Evolutionary conservation across 2,888 invertebrate genomes (phyloP), one percentile per base, ranked within the genome.

Genomic region (Euplexia lucipara): DNA sequence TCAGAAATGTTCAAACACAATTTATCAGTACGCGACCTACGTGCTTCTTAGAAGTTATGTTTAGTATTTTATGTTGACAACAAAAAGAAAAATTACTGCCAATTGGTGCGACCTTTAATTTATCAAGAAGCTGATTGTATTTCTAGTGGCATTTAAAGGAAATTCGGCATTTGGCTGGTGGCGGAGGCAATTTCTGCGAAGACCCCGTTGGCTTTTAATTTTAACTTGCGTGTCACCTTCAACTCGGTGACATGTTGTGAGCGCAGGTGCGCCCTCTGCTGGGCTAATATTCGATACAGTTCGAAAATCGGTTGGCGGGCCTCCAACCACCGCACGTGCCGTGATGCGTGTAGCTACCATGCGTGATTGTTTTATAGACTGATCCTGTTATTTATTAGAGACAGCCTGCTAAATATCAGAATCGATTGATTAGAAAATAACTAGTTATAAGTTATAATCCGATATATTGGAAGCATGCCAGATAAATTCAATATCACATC

Each of bases 241-340:
- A 81, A 75, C 67, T 64, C 74, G 37, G 73, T 51, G 67, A 61
- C 67, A 58, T 72, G 53, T 67, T 54, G 66, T 54, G 35, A 47
- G 70, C 65, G 73, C 82, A 79, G 82, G 82, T 82, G 82, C 77
- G 73, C 79, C 82, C 79, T 79, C 82, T 79, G 58, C 37, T 66
- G 69, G 71, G 75, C 68, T 71, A 63, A 49, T 57, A 68, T 65
- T 79, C 78, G 67, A 71, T 78, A 63, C 65, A 59, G 70, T 77
- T 83, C 82, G 81, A 68, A 75, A 70, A 82, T 83, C 71, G 61
- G 76, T 75, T 84, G 85, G 84, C 84, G 60, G 30, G 44, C 53
- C 65, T 85, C 87, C 88, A 85, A 83, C 52, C 61, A 42, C 26
- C 70, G 64, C 84, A 82, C 85, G 84, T 81, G 85, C 77, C 77